Evolutionary conservation across 1,140 invertebrate genomes (phyloP).

Genomic region (Delia radicum): DNA sequence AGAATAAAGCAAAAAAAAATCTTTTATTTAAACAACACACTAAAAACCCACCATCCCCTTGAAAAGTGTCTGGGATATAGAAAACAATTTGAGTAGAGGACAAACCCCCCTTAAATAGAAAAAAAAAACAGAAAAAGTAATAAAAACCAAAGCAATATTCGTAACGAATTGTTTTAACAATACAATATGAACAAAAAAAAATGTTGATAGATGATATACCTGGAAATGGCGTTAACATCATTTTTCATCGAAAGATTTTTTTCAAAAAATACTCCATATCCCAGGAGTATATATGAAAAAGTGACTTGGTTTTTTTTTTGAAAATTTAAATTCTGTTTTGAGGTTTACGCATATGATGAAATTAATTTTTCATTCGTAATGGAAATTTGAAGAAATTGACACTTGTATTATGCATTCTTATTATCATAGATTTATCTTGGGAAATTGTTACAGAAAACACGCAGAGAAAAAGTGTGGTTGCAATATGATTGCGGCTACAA

Average conservation of each 20-base stretch:
- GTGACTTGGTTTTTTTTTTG: background rate
- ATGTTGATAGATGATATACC: conserved; percentile 13
- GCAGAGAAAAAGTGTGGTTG: too few relatives aligned
- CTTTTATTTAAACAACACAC: background rate
- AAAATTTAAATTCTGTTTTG: background rate
- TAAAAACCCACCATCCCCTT: background rate
- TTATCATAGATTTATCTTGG: too few relatives aligned
- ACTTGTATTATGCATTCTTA: background rate
- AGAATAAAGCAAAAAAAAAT: background rate
- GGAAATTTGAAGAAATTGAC: background rate
- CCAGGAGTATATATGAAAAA: background rate
- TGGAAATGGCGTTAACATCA: conserved; percentile 16
- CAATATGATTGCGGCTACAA: too few relatives aligned
- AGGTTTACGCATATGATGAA: conserved; percentile 3
- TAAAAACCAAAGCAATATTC: background rate
- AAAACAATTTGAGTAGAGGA: background rate
- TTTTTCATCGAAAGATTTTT: background rate
- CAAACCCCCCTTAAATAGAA: background rate
- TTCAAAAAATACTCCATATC: background rate
- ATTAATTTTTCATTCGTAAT: conserved; percentile 6
- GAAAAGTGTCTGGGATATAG: background rate
- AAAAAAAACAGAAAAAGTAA: background rate
- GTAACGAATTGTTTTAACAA: background rate
- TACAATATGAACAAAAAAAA: background rate
- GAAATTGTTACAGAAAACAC: too few relatives aligned